Evolutionary conservation across 2,113 vertebrate species (phyloP), one percentile per base, ranked within the genome.

Genomic region (Cebus imitator): DNA sequence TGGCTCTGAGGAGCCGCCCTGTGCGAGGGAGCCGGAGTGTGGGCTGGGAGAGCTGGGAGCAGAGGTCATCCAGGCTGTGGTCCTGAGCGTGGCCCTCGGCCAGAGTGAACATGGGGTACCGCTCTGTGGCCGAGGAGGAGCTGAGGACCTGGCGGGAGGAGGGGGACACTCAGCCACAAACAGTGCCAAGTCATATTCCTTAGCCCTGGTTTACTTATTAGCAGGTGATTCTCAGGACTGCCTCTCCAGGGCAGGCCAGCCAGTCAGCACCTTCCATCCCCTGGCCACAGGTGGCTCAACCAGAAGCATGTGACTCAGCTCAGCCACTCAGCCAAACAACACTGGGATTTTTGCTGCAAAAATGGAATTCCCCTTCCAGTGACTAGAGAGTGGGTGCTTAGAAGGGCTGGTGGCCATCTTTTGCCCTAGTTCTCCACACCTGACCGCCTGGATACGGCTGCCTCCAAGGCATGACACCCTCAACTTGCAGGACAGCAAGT

Each of bases 61-160:
- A 98, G 73, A 98, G 98, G 88, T 98, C 98, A 6, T 99, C 99
- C 83, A 99, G 97, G 91, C 98, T 98, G 80, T 99, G 99, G 96
- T 99, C 99, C 98, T 99, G 99, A 95, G 99, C 98, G 0, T 97
- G 98, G 79, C 99, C 99, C 57, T 99, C 99, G 0, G 99, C 99
- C 72, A 99, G 98, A 2, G 99, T 99, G 94, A 99, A 99, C 98
- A 99, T 99, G 70, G 99, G 99, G 92, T 99, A 99, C 84, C 99
- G 99, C 98, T 99, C 99, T 17, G 98, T 98, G 7, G 99, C 98
- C 0, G 98, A 88, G 10, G 98, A 99, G 6, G 98, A 99, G 58
- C 97, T 94, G 96, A 99, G 98, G 43, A 99, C 99, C 99, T 99
- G 95, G 32, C 0, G 45, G 35, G 23, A 87, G 73, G 43, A 43